Conservation (phyloP, 1,140 invertebrate genomes). For the Ips nitidus region DNA sequence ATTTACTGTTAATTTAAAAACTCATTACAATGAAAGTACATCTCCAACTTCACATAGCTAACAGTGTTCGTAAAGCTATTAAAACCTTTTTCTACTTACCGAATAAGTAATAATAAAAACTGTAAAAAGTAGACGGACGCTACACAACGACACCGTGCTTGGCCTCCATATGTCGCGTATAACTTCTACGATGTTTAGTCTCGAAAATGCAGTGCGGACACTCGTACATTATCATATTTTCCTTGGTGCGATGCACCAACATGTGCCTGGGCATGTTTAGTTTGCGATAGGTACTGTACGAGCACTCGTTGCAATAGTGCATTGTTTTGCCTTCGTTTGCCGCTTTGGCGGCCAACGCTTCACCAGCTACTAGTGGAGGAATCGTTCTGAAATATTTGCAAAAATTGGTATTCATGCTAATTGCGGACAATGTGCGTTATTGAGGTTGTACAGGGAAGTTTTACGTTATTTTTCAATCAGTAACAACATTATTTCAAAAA, state of each 20-base stretch:
- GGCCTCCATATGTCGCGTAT: slow-evolving; percentile 25
- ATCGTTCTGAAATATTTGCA: background rate
- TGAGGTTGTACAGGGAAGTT: too few species aligned
- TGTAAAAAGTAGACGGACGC: background rate
- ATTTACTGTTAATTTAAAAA: too few species aligned
- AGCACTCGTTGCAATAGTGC: slow-evolving; percentile 23
- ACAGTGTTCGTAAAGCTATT: background rate
- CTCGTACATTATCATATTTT: slow-evolving; percentile 20
- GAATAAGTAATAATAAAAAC: background rate
- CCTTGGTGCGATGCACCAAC: slow-evolving; percentile 26
- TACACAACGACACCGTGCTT: slow-evolving; percentile 18
- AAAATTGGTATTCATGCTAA: too few species aligned
- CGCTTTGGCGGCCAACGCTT: background rate
- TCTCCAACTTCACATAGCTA: too few species aligned
- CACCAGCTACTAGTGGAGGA: slow-evolving; percentile 2
- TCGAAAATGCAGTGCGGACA: slow-evolving; percentile 33
- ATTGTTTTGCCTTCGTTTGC: slow-evolving; percentile 5
- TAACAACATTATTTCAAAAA: too few species aligned
- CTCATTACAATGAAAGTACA: too few species aligned
- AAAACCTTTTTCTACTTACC: background rate
- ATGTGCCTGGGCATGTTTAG: slow-evolving; percentile 25
- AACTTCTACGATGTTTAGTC: slow-evolving; percentile 30
- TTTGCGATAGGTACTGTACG: slow-evolving; percentile 26
- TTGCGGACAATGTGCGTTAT: too few species aligned
- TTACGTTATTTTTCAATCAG: too few species aligned